phyloP scores from a whole-genome alignment of 1,140 invertebrate species.

The Drosophila suzukii region DNA sequence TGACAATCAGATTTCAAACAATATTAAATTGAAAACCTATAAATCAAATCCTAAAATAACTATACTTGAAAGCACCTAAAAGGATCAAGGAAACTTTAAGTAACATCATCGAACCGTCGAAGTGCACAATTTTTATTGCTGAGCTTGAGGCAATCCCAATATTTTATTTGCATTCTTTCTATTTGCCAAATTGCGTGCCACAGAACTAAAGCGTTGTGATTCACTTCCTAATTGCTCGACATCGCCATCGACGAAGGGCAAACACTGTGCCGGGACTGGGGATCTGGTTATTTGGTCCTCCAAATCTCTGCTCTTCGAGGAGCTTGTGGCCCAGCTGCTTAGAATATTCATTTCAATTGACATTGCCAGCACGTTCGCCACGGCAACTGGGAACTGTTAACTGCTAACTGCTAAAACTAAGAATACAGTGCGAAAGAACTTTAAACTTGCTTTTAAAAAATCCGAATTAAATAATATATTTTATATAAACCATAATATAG shows the following conservation, averaged over 20 bases:
- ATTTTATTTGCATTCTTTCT: slow-evolving; percentile 10
- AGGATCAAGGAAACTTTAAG: no score
- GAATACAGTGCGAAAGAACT: slow-evolving; percentile 3
- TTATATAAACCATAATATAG: no score
- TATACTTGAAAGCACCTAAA: no score
- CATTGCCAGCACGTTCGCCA: slow-evolving; percentile 56
- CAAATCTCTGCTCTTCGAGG: slow-evolving; percentile 15
- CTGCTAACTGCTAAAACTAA: slow-evolving; percentile 34
- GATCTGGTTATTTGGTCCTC: slow-evolving; percentile 1
- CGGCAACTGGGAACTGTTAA: slow-evolving; percentile 36
- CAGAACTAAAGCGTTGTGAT: slow-evolving; percentile 1
- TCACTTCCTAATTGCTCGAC: slow-evolving; percentile 16
- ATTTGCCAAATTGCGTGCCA: slow-evolving; percentile 9
- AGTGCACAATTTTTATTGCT: slow-evolving; percentile 19
- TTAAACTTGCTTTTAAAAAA: no score
- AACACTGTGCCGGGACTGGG: not conserved
- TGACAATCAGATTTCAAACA: no score
- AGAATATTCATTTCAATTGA: slow-evolving; percentile 56
- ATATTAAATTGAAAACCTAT: no score
- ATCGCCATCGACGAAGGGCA: slow-evolving; percentile 9
- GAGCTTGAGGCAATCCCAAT: not conserved
- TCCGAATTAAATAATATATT: no score
- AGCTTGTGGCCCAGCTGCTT: slow-evolving; percentile 42
- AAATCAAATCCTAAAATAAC: no score
- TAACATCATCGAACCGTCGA: not conserved